A percentile compares a stretch with the other conserved stretches of the same genome.
Evolutionary conservation across 1,140 invertebrate genomes (phyloP).

Genomic region (Trichonephila clavipes): DNA sequence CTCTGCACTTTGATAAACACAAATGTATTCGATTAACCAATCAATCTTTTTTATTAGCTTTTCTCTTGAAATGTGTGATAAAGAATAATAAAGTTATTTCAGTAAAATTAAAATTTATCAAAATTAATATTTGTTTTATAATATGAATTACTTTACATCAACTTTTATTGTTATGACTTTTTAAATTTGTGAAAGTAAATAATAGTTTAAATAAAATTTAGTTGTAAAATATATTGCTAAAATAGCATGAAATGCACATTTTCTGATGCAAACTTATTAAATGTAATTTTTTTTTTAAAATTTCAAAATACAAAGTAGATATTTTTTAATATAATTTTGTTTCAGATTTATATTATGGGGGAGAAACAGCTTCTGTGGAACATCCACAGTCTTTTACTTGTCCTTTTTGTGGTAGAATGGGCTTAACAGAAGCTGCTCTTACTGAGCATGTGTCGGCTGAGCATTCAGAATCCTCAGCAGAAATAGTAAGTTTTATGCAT

Average conservation of each 20-base stretch:
- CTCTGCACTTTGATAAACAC: too few relatives aligned
- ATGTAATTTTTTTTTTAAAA: neutral
- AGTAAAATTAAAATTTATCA: too few relatives aligned
- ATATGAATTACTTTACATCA: too few relatives aligned
- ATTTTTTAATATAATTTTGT: too few relatives aligned
- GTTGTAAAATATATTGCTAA: neutral
- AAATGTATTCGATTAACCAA: too few relatives aligned
- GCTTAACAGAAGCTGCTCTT: constrained; percentile 94
- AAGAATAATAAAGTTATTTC: too few relatives aligned
- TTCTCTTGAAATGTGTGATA: too few relatives aligned
- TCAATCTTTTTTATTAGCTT: too few relatives aligned
- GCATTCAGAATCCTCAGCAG: constrained; percentile 91
- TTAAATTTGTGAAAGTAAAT: too few relatives aligned
- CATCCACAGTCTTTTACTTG: constrained; percentile 97
- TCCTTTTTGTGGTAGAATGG: constrained; percentile 97
- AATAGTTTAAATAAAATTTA: neutral
- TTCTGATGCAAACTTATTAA: too few relatives aligned
- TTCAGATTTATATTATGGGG: constrained; percentile 96
- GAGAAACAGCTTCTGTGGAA: constrained; percentile 91
- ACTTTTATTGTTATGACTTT: too few relatives aligned
- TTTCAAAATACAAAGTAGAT: neutral
- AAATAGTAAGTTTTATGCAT: constrained; percentile 86
- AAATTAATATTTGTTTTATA: too few relatives aligned
- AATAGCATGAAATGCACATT: neutral
- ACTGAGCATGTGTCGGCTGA: constrained; percentile 95